These are phyloP conservation scores for Cataglyphis livida DNA, from an alignment of 2,888 invertebrate species.

Conservation along the genomic window DNA sequence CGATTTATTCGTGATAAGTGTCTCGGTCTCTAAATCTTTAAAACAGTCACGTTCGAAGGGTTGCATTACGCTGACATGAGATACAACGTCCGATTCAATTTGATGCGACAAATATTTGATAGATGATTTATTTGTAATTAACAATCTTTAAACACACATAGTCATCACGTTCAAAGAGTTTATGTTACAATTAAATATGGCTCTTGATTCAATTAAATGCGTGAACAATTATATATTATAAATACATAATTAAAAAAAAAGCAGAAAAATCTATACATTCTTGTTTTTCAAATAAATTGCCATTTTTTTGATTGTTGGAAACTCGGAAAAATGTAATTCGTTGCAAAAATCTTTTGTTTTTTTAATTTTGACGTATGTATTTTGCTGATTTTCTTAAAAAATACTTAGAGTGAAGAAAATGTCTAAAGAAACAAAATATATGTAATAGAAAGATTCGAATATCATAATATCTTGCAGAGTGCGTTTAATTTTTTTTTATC, in stretches of 20 bases:
- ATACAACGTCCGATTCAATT: background rate
- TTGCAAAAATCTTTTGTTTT: background rate
- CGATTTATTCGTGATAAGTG: conserved; percentile 22
- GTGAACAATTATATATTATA: background rate
- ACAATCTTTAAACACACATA: background rate
- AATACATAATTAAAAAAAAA: background rate
- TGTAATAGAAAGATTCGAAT: background rate
- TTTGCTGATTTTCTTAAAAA: background rate
- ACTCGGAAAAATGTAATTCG: background rate
- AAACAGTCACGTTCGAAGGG: background rate
- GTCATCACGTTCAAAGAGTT: background rate
- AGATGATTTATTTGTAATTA: background rate
- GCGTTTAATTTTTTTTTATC: background rate
- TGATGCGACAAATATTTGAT: background rate
- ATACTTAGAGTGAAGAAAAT: background rate
- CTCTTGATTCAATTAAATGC: background rate
- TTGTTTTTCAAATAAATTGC: background rate
- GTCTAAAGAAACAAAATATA: background rate
- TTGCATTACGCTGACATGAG: background rate
- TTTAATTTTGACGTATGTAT: background rate
- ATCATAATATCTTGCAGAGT: background rate
- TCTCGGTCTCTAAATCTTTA: background rate
- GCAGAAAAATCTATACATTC: background rate
- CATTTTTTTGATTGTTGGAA: background rate
- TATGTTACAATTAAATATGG: background rate